Evolutionary conservation across 1,140 invertebrate genomes (phyloP), one percentile per base, ranked within the genome.

Genomic region (Drosophila quadrilineata): DNA sequence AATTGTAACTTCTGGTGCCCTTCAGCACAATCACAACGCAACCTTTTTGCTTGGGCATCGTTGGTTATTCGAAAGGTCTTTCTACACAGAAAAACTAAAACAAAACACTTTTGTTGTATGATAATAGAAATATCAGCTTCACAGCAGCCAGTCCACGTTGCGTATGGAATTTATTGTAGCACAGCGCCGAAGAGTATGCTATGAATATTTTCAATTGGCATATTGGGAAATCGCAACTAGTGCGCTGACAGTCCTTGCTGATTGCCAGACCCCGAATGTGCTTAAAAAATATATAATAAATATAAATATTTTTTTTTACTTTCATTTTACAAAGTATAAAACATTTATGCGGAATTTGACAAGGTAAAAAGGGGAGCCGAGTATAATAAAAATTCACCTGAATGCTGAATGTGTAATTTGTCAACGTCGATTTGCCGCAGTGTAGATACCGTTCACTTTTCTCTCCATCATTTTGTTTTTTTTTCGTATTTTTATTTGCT

Each of bases 291-390:
- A n/a, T n/a, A n/a, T n/a, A n/a, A n/a, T n/a, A n/a, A n/a, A n/a
- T n/a, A n/a, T n/a, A n/a, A n/a, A n/a, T n/a, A n/a, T n/a, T n/a
- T 60, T 77, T 59, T 59, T 60, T 57, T 56, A 74, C 79, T 77
- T 67, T 80, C 72, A 75, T 80, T 80, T 71, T 71, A 82, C 72
- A 82, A 82, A 82, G 82, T 80, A 72, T 60, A 76, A 75, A 82
- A 64, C 62, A 60, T 82, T 80, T 80, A 60, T 69, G 36, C 43
- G 46, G 57, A 82, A 72, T 75, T 57, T 46, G 24, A 22, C 35
- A 43, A 43, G 35, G n/a, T 0, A 14, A 22, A 17, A 31, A 14
- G 5, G 26, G 38, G 16, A 43, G 22, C 38, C 24, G 3, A 40
- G 29, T 24, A 35, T 36, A 38, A 31, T 21, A 24, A 54, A 21